Percentiles rank a stretch among this genome's conserved stretches.
Conservation (phyloP, 2,113 vertebrate genomes). For the Strigops habroptila region DNA sequence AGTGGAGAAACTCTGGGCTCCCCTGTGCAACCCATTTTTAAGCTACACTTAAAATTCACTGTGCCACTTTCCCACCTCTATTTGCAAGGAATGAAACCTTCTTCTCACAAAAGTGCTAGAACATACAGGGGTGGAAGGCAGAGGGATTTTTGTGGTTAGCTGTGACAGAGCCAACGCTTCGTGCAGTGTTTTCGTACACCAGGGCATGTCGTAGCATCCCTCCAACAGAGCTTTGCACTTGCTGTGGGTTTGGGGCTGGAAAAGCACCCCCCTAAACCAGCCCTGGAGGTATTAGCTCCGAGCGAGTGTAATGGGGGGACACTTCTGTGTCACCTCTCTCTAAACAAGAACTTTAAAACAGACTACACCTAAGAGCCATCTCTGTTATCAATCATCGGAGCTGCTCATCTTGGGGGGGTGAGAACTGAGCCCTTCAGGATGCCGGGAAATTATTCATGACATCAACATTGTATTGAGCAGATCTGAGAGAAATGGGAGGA, state of each 20-base stretch:
- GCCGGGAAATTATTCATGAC: rapidly evolving
- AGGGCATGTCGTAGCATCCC: rapidly evolving
- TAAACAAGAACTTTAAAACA: neutral
- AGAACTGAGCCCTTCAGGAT: neutral
- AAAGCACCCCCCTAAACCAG: neutral
- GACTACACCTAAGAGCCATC: rapidly evolving
- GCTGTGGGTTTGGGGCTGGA: neutral
- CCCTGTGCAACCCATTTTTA: neutral
- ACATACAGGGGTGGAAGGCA: rapidly evolving
- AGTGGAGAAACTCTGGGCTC: neutral
- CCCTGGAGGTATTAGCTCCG: neutral
- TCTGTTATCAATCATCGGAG: neutral
- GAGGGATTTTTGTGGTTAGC: neutral
- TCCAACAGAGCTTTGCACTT: neutral
- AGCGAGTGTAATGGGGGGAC: too few species aligned
- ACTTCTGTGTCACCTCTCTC: too few species aligned
- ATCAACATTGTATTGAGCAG: neutral
- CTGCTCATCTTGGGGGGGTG: rapidly evolving
- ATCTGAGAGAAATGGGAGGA: neutral
- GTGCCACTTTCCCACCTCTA: neutral
- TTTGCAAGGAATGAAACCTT: neutral
- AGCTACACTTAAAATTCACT: neutral
- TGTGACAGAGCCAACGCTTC: neutral
- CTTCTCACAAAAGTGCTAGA: neutral
- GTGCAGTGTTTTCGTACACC: neutral